A percentile compares a stretch with the other conserved stretches of the same genome.
Conservation (phyloP, 2,888 invertebrate genomes). For the Drosophila suboccidentalis region DNA sequence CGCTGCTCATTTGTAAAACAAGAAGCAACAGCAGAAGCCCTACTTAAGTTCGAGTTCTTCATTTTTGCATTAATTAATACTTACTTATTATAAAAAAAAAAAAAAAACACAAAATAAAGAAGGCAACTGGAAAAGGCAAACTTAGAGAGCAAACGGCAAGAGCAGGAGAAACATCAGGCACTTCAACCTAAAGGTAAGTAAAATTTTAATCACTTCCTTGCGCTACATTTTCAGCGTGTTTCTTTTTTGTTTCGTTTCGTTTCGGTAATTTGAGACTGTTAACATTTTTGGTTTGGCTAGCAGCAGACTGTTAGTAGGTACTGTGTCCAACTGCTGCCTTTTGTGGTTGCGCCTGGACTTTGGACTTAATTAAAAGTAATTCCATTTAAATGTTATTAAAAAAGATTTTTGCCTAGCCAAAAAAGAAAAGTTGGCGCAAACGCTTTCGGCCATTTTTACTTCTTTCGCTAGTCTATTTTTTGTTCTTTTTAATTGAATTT, state of each 20-base stretch:
- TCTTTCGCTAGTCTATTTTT: conserved; percentile 17
- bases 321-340: conserved; percentile 39
- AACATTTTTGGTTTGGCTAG: conserved; percentile 59
- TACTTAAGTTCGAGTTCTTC: conserved; percentile 68
- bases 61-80: conserved; percentile 78
- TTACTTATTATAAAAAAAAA: conserved; percentile 63
- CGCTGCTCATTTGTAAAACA: conserved; percentile 70
- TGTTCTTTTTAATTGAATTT: conserved; percentile 56
- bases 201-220: conserved; percentile 75
- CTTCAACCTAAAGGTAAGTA: conserved; percentile 53
- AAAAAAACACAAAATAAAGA: conserved; percentile 6
- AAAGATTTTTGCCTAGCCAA: conserved; percentile 50
- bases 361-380: conserved; percentile 77
- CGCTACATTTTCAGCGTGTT: conserved; percentile 43
- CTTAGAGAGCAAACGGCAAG: conserved; percentile 27
- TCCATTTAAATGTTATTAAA: conserved; percentile 73
- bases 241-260: conserved; percentile 23
- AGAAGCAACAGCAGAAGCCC: conserved; percentile 65
- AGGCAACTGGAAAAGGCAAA: conserved; percentile 30
- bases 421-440: conserved; percentile 22
- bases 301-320: conserved; percentile 17
- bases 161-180: conserved; percentile 17
- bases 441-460: conserved; percentile 44
- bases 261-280: conserved; percentile 77
- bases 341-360: conserved; percentile 63